Evolutionary conservation across 2,888 invertebrate species (phyloP), one percentile per base, ranked within the genome.

Genomic region (Lypha dubia): DNA sequence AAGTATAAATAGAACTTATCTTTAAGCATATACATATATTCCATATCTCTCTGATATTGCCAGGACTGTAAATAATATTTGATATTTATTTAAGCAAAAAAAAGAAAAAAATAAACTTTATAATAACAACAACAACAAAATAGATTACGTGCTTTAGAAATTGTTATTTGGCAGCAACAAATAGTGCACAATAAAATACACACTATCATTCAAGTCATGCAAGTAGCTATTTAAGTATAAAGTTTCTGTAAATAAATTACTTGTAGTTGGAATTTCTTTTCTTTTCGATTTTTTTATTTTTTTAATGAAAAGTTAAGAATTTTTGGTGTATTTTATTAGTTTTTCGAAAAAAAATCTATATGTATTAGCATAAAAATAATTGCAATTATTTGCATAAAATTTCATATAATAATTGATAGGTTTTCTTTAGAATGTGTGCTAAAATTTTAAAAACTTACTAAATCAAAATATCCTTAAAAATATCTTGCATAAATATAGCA

Each of bases 61-160:
- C 22, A 68, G 20, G 22, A 68, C 41, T 77, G 51, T 60, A 62
- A 68, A 60, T 41, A 77, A 68, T 68, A 68, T 60, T 68, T 60
- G 24, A 24, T 41, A 41, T 60, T 77, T 49, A 38, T 58, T 68
- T 32, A 38, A 35, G 20, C 7, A 63, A 41, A 63, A 44, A 24
- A 1, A 38, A 77, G 44, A 28, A 13, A 63, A 41, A 63, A 44
- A 24, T 0, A 38, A 77, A 68, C 60, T 77, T 77, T 20, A n/a
- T 67, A 60, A 51, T 60, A 62, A 77, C 51, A 77, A 49, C 51
- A 77, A 49, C 13, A 68, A 49, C 6, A 24, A 15, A 68, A 67
- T 51, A 51, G 28, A 77, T 49, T 68, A 68, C 68, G 68, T 68
- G 76, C 60, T 28, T 46, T 13, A 51, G 32, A 51, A 53, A 58